phyloP scores from a whole-genome alignment of 2,113 vertebrate genomes.

The Siniperca knerii region DNA sequence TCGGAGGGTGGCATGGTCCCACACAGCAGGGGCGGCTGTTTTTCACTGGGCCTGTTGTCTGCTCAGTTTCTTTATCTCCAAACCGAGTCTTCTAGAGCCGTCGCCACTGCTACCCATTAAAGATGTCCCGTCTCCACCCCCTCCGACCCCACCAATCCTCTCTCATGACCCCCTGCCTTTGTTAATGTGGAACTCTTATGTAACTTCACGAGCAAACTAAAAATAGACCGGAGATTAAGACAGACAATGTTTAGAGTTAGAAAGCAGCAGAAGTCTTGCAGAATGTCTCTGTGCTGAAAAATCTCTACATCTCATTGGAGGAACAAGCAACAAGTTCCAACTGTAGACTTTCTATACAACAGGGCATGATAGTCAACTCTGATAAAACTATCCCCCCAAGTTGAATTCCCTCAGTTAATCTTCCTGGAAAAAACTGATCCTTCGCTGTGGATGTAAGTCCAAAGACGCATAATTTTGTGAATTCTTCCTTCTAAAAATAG shows the following conservation, averaged over 20 bases:
- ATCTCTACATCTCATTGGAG: conserved; percentile 45
- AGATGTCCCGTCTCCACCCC: conserved; percentile 49
- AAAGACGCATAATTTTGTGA: conserved; percentile 77
- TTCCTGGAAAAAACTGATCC: conserved; percentile 60
- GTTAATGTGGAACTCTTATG: conserved; percentile 67
- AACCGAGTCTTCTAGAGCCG: conserved; percentile 23
- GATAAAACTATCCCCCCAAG: conserved; percentile 30
- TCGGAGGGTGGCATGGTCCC: conserved; percentile 43
- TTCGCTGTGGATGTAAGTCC: conserved; percentile 46
- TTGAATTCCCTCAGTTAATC: conserved; percentile 65
- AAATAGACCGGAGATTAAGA: conserved; percentile 69
- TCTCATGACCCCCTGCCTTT: conserved; percentile 69
- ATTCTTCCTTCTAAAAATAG: conserved; percentile 82
- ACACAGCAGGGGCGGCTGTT: conserved; percentile 50
- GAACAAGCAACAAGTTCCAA: conserved; percentile 35
- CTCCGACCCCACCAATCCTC: conserved; percentile 48
- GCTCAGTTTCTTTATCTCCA: conserved; percentile 55
- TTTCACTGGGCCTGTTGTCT: conserved; percentile 68
- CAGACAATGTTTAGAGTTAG: conserved; percentile 66
- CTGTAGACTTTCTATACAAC: conserved; percentile 20
- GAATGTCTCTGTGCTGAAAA: conserved; percentile 44
- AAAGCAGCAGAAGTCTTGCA: conserved; percentile 52
- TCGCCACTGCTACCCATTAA: conserved; percentile 53
- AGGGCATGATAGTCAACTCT: conserved; percentile 2
- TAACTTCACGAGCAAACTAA: conserved; percentile 68